These are phyloP conservation scores for Clarias batrachus DNA, from an alignment of 2,113 vertebrate genomes.

Conservation along the genomic window DNA sequence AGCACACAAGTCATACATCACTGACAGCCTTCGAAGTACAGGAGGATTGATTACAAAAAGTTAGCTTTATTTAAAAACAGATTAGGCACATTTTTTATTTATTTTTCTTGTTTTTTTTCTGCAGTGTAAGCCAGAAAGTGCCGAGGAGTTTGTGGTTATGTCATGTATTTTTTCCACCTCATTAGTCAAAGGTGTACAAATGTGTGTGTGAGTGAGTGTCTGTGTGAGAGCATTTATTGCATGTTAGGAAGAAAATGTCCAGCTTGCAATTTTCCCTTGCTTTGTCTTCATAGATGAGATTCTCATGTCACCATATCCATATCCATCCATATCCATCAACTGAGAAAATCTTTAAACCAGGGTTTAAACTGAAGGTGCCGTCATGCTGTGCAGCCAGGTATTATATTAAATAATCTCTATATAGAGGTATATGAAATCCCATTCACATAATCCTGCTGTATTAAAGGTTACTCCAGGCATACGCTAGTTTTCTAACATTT, in stretches of 20 bases:
- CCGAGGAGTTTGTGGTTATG: conserved; percentile 23
- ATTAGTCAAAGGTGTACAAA: conserved; percentile 29
- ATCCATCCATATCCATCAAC: conserved; percentile 26
- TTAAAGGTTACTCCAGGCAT: background rate
- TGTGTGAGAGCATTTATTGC: background rate
- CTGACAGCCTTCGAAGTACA: conserved; percentile 81
- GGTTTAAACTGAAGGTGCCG: background rate
- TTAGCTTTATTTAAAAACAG: conserved; percentile 85
- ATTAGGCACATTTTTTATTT: conserved; percentile 74
- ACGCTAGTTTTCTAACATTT: background rate
- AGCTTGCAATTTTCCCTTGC: conserved; percentile 17
- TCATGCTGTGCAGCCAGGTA: too few relatives aligned
- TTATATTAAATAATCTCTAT: background rate
- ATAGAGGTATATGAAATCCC: background rate
- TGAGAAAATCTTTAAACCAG: background rate
- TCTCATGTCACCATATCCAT: background rate
- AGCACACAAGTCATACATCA: conserved; percentile 88
- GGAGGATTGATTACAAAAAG: conserved; percentile 83
- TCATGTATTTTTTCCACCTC: conserved; percentile 29
- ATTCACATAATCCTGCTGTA: background rate
- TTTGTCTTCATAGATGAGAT: conserved; percentile 24
- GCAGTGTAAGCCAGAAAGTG: conserved; percentile 40
- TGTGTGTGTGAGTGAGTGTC: conserved; percentile 7
- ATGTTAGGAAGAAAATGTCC: background rate
- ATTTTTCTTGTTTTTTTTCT: conserved; percentile 9